Evolutionary conservation across 2,888 invertebrate genomes (phyloP).

Genomic region (Pyrgus malvae): DNA sequence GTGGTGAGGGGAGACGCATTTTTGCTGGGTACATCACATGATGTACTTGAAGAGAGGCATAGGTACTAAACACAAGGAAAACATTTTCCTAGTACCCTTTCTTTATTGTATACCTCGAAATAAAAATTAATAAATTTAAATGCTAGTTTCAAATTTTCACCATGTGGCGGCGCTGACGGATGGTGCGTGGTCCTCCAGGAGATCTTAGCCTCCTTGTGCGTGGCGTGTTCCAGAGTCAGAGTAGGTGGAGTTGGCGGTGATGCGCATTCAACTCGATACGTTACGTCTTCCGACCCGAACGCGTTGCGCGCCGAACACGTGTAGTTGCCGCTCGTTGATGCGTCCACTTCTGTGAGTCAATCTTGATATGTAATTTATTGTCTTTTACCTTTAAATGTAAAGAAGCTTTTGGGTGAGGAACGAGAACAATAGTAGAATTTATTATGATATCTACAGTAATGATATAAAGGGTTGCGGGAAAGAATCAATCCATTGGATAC

Average conservation of each 20-base stretch:
- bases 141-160: slow-evolving; percentile 40
- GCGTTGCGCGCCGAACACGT: slow-evolving; percentile 92
- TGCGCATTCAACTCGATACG: slow-evolving; percentile 89
- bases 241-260: slow-evolving; percentile 87
- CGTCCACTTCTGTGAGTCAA: slow-evolving; percentile 87
- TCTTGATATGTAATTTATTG: neutral
- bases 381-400: too few species aligned
- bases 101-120: too few species aligned
- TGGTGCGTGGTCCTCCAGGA: slow-evolving; percentile 79
- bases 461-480: too few species aligned
- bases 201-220: slow-evolving; percentile 83
- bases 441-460: too few species aligned
- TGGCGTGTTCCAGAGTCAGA: slow-evolving; percentile 85
- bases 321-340: slow-evolving; percentile 89
- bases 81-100: too few species aligned
- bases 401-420: too few species aligned
- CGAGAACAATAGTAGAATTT: too few species aligned
- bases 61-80: too few species aligned
- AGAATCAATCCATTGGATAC: too few species aligned
- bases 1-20: too few species aligned
- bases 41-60: too few species aligned
- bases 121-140: neutral
- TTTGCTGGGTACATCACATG: too few species aligned
- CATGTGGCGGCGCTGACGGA: slow-evolving; percentile 79
- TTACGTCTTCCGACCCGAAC: slow-evolving; percentile 91